phyloP scores from a whole-genome alignment of 1,140 invertebrate species.

The Saccostrea cuccullata region DNA sequence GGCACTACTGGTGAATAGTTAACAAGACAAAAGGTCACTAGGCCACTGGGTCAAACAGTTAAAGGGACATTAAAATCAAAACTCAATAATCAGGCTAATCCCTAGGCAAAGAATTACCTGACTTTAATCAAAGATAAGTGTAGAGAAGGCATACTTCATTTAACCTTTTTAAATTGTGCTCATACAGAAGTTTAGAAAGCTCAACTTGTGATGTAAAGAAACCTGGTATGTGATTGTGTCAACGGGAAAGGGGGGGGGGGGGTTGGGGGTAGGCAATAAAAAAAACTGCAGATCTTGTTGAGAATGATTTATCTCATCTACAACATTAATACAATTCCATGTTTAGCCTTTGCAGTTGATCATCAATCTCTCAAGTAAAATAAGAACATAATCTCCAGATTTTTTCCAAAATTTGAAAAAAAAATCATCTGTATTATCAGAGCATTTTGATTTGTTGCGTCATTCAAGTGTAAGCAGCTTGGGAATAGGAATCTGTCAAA shows the following conservation, averaged over 20 bases:
- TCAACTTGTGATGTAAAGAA: neutral
- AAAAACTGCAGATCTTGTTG: too few relatives aligned
- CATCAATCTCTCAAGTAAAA: too few relatives aligned
- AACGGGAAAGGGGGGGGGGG: too few relatives aligned
- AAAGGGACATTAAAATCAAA: neutral
- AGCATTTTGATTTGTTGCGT: neutral
- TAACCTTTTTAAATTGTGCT: neutral
- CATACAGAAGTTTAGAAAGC: neutral
- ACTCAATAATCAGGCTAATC: neutral
- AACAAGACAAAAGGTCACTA: neutral
- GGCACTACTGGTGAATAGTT: neutral
- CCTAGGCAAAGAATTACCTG: neutral
- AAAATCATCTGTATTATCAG: neutral
- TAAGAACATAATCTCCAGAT: too few relatives aligned
- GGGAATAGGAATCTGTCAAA: conserved; percentile 27
- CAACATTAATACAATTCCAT: neutral
- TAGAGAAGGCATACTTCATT: neutral
- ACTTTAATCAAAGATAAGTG: neutral
- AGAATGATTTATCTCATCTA: too few relatives aligned
- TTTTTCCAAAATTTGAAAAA: neutral
- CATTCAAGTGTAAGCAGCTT: neutral
- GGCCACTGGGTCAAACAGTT: neutral
- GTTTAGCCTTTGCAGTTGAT: neutral
- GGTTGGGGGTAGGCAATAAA: too few relatives aligned
- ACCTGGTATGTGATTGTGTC: neutral